These are phyloP conservation scores for Brachyistius frenatus DNA, from an alignment of 2,113 vertebrate species.

Conservation along the genomic window DNA sequence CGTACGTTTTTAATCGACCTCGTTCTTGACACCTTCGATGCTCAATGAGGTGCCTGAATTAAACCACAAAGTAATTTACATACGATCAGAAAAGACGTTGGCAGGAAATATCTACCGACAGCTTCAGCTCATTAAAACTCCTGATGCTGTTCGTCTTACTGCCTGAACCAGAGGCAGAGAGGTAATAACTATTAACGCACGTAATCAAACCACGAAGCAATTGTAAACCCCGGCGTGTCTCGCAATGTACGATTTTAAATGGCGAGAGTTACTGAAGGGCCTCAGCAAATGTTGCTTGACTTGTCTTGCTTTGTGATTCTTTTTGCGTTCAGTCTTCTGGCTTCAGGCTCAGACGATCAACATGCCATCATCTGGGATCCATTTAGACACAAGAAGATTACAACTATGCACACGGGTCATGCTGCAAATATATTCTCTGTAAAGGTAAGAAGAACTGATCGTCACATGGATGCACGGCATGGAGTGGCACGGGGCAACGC, in stretches of 20 bases:
- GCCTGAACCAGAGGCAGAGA: neutral
- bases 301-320: neutral
- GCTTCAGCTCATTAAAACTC: neutral
- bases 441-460: slow-evolving; percentile 85
- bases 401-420: slow-evolving; percentile 98
- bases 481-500: neutral
- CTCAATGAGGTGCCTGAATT: neutral
- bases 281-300: neutral
- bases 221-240: neutral
- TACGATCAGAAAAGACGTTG: too few species aligned
- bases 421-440: slow-evolving; percentile 99
- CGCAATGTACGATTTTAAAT: neutral
- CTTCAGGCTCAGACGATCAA: slow-evolving; percentile 98
- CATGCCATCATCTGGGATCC: slow-evolving; percentile 99
- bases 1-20: neutral
- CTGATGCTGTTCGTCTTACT: neutral
- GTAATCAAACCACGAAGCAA: neutral
- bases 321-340: slow-evolving; percentile 87
- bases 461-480: neutral
- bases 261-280: neutral
- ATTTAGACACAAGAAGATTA: slow-evolving; percentile 94
- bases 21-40: neutral
- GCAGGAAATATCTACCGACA: too few species aligned
- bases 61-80: neutral
- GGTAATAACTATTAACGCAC: neutral